A percentile compares a stretch with the other conserved stretches of the same genome.
Evolutionary conservation across 2,113 vertebrate species (phyloP).

Genomic region (Rana temporaria): DNA sequence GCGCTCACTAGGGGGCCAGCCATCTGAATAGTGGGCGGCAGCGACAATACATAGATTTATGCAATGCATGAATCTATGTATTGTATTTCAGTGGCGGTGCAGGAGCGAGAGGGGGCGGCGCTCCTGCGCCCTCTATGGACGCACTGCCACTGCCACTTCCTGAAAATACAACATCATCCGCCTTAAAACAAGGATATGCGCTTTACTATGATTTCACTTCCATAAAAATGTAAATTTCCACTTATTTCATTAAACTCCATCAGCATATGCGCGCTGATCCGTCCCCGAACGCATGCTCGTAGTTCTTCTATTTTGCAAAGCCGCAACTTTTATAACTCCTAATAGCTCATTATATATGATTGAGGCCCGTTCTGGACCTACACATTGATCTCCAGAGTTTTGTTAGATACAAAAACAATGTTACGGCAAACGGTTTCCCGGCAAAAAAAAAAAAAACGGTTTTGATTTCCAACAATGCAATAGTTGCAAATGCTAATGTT

Average conservation of each 20-base stretch:
- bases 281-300: conserved; percentile 7
- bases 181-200: too few relatives aligned
- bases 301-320: conserved; percentile 31
- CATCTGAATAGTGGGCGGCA: too few relatives aligned
- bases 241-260: background rate
- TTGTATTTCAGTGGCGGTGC: too few relatives aligned
- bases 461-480: background rate
- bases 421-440: background rate
- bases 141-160: too few relatives aligned
- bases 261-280: background rate
- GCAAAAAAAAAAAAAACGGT: background rate
- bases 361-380: background rate
- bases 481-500: conserved; percentile 15
- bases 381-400: conserved; percentile 21
- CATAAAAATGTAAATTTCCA: background rate
- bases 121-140: too few relatives aligned
- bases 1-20: too few relatives aligned
- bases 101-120: too few relatives aligned
- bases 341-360: conserved; percentile 14
- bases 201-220: background rate
- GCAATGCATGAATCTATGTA: too few relatives aligned
- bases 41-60: too few relatives aligned
- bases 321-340: conserved; percentile 16
- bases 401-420: conserved; percentile 5
- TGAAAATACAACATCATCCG: background rate